phyloP scores from a whole-genome alignment of 2,797 vertebrate species.

The Hypotaenidia philippensis region DNA sequence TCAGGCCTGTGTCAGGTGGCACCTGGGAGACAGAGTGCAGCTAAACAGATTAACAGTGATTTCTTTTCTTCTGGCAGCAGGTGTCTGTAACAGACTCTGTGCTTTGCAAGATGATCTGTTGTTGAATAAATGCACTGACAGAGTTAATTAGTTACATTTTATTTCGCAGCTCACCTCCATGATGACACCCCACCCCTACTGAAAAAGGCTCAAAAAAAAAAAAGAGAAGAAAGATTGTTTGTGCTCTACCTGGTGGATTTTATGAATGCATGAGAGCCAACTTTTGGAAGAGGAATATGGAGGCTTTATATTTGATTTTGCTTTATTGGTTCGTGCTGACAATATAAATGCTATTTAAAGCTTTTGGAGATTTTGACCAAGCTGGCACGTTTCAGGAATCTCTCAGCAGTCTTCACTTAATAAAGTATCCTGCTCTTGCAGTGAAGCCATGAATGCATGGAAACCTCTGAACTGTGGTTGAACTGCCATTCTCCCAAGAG shows the following conservation, averaged over 20 bases:
- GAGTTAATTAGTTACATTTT: constrained; percentile 41
- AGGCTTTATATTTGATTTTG: neutral
- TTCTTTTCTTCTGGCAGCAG: constrained; percentile 33
- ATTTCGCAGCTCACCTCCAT: neutral
- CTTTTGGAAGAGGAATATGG: neutral
- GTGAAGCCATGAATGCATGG: neutral
- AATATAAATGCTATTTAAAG: neutral
- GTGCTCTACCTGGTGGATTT: neutral
- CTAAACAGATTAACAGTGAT: constrained; percentile 37
- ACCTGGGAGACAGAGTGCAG: neutral
- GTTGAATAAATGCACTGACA: neutral
- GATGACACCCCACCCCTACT: constrained; percentile 9
- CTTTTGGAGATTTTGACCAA: constrained; percentile 15
- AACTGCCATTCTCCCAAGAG: neutral
- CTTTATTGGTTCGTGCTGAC: constrained; percentile 33
- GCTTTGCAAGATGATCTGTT: constrained; percentile 36
- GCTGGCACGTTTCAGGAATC: neutral
- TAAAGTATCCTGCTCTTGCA: neutral
- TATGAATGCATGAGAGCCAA: neutral
- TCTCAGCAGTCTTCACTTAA: constrained; percentile 6
- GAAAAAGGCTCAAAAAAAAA: neutral
- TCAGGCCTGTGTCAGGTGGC: neutral
- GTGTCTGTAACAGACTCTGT: constrained; percentile 21
- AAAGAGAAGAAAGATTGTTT: neutral
- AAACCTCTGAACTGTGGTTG: neutral